Conservation (phyloP, 2,113 vertebrate species). For the Microtus oregoni region DNA sequence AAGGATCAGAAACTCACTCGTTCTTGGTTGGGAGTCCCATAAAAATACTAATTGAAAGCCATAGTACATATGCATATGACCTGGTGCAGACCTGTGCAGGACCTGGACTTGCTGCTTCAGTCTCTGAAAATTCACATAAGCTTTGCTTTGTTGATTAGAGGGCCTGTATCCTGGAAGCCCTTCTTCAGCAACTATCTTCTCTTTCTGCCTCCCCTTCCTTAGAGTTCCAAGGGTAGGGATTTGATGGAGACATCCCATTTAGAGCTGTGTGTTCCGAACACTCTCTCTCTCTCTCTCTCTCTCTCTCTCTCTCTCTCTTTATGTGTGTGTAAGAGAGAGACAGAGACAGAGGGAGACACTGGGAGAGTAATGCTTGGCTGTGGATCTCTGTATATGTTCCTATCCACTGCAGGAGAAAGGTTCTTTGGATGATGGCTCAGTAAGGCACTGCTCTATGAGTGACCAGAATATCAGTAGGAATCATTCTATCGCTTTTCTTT, state of each 20-base stretch:
- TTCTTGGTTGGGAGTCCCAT: background rate
- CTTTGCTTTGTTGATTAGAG: background rate
- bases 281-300: no score
- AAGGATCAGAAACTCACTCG: background rate
- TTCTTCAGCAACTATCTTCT: background rate
- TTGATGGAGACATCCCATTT: background rate
- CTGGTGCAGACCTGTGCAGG: background rate
- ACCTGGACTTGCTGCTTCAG: background rate
- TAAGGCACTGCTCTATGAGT: background rate
- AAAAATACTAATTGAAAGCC: background rate
- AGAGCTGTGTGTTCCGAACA: background rate
- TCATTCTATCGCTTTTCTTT: background rate
- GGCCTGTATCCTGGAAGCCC: background rate
- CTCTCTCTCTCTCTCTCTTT: background rate
- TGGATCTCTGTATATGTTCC: background rate
- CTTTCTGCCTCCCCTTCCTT: background rate
- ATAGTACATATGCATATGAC: background rate
- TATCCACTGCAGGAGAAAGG: background rate
- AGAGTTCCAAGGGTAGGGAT: background rate
- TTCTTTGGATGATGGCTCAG: background rate
- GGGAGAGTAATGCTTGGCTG: no score
- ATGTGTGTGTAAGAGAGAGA: background rate
- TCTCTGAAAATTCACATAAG: background rate
- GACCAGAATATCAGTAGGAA: background rate
- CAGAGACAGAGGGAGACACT: no score